Percentiles rank a stretch among this genome's conserved stretches.
Conservation (phyloP, 2,888 invertebrate species). For the Leptogaster cylindrica region DNA sequence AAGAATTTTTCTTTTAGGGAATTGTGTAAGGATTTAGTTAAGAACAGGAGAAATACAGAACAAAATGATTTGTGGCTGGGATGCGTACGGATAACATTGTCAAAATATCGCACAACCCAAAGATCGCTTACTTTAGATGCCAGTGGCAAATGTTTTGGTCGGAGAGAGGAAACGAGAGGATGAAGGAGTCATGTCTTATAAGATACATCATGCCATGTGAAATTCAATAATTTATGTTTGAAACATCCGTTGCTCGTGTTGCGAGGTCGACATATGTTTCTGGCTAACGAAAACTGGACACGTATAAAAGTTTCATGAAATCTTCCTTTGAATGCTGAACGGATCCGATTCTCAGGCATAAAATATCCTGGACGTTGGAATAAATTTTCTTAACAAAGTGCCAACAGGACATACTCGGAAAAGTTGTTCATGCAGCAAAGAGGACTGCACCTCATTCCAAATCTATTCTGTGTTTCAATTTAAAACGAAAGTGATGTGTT, state of each 20-base stretch:
- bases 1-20: conserved; percentile 36
- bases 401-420: too few relatives aligned
- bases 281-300: conserved; percentile 1
- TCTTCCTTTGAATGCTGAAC: conserved; percentile 20
- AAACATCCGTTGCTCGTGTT: conserved; percentile 10
- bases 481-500: too few relatives aligned
- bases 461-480: too few relatives aligned
- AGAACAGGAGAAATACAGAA: conserved; percentile 27
- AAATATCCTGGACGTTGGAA: too few relatives aligned
- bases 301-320: conserved; percentile 11
- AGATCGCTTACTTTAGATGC: conserved; percentile 16
- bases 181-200: not conserved
- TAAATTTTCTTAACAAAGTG: too few relatives aligned
- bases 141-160: not conserved
- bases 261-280: conserved; percentile 19
- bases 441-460: too few relatives aligned
- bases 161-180: not conserved
- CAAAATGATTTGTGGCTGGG: conserved; percentile 37
- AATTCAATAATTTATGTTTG: conserved; percentile 36
- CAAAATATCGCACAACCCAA: conserved; percentile 18
- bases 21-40: conserved; percentile 17
- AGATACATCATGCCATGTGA: conserved; percentile 23
- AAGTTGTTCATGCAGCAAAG: too few relatives aligned
- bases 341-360: too few relatives aligned
- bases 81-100: conserved; percentile 36